These are phyloP conservation scores for Chamaetylas fuelleborni DNA, from an alignment of 2,113 vertebrate genomes.

Conservation along the genomic window DNA sequence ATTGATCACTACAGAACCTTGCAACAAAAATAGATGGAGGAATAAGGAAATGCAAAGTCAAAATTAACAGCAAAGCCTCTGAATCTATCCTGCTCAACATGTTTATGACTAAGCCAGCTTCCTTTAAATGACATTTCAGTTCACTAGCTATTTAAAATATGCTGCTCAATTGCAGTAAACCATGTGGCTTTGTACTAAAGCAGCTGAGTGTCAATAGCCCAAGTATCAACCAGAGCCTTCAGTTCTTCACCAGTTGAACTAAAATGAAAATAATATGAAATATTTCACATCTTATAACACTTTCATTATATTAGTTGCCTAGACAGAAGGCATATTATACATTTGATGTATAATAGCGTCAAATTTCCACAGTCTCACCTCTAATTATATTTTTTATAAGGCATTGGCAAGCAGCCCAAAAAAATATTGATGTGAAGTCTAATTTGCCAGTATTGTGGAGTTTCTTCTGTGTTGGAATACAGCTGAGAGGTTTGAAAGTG, in stretches of 20 bases:
- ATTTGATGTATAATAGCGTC: slow-evolving; percentile 51
- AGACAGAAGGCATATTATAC: slow-evolving; percentile 27
- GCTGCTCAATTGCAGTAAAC: neutral
- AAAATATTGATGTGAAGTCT: slow-evolving; percentile 74
- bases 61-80: neutral
- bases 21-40: neutral
- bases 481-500: slow-evolving; percentile 64
- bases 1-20: neutral
- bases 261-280: slow-evolving; percentile 59
- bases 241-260: slow-evolving; percentile 9
- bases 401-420: slow-evolving; percentile 65
- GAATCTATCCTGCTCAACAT: neutral
- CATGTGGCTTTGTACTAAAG: neutral
- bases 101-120: neutral
- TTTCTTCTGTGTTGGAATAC: slow-evolving; percentile 62
- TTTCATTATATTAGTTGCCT: slow-evolving; percentile 69
- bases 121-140: neutral
- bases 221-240: slow-evolving; percentile 16
- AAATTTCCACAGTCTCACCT: slow-evolving; percentile 62
- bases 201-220: slow-evolving; percentile 2
- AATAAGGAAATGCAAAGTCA: neutral
- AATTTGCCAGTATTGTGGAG: slow-evolving; percentile 66
- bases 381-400: slow-evolving; percentile 76
- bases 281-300: slow-evolving; percentile 48
- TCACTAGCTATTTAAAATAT: neutral